Evolutionary conservation across 1,140 invertebrate species (phyloP).

Genomic region (Coptotermes formosanus): DNA sequence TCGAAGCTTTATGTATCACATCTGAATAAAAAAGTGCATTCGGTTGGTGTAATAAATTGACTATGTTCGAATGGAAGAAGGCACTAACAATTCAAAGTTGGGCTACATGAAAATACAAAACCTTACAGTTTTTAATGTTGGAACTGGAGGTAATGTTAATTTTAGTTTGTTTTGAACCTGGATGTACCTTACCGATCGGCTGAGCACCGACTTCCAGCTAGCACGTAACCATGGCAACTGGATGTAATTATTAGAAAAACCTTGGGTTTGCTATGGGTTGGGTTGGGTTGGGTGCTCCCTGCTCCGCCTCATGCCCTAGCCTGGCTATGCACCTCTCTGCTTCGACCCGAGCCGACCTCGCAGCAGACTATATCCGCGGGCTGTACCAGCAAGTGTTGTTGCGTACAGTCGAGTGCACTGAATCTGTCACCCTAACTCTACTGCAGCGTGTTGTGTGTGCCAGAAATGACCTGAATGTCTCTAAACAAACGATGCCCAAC

Average conservation of each 20-base stretch:
- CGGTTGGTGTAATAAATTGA: too few species aligned
- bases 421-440: neutral
- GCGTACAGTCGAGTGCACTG: neutral
- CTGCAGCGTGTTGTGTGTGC: too few species aligned
- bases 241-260: constrained; percentile 34
- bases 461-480: too few species aligned
- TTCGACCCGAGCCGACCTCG: constrained; percentile 6
- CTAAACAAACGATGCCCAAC: too few species aligned
- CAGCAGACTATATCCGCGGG: constrained; percentile 6
- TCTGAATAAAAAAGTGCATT: too few species aligned
- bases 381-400: neutral
- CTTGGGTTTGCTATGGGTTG: constrained; percentile 29
- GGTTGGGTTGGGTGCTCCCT: constrained; percentile 16
- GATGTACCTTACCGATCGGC: constrained; percentile 32
- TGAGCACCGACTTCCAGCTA: constrained; percentile 28
- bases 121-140: neutral
- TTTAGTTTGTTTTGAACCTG: constrained; percentile 12
- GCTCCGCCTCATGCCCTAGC: neutral
- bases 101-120: neutral
- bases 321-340: neutral
- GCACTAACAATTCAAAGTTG: too few species aligned
- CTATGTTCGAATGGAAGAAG: too few species aligned
- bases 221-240: constrained; percentile 31
- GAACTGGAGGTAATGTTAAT: neutral
- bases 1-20: too few species aligned